Evolutionary conservation across 2,888 invertebrate genomes (phyloP), one percentile per base, ranked within the genome.

Genomic region (Anorthoa munda): DNA sequence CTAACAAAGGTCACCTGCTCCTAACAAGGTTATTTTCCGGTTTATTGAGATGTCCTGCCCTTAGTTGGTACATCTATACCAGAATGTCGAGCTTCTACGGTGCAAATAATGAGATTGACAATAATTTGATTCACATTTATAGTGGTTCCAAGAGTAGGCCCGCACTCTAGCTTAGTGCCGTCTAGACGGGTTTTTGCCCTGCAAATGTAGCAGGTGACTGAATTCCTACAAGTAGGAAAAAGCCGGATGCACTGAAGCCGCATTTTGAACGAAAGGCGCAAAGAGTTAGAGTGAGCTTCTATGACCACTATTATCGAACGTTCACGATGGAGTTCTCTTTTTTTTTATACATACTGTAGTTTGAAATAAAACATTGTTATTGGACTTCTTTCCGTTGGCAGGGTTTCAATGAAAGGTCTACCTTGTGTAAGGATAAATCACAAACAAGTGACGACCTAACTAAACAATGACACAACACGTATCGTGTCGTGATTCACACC

Each of bases 161-260:
- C 84, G 89, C 87, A 90, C 88, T 89, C 83, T 84, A 81, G 90
- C 88, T 86, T 88, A 84, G 87, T 87, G 86, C 84, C 78, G 95
- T 95, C 94, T 95, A 95, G 95, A 95, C 95, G 80, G 86, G 92
- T 94, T 94, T 95, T 95, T 94, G 86, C 88, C 79, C 81, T 79
- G 86, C 77, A 88, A 90, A 90, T 89, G 89, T 79, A 89, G 89
- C 92, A 92, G 92, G 91, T 94, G 92, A 88, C 88, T 88, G 87
- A 85, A 90, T 92, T 87, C 83, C 83, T 86, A 87, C 81, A 82
- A 87, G 83, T 84, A 87, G 86, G 81, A 85, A 86, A 87, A 87
- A 84, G 84, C 74, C 80, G 77, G 71, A 82, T 80, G 72, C 87
- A 77, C 61, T 77, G 76, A 75, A 82, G 77, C 58, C 72, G 59